Evolutionary conservation across 2,797 vertebrate species (phyloP).

Genomic region (Pteropus rufus): DNA sequence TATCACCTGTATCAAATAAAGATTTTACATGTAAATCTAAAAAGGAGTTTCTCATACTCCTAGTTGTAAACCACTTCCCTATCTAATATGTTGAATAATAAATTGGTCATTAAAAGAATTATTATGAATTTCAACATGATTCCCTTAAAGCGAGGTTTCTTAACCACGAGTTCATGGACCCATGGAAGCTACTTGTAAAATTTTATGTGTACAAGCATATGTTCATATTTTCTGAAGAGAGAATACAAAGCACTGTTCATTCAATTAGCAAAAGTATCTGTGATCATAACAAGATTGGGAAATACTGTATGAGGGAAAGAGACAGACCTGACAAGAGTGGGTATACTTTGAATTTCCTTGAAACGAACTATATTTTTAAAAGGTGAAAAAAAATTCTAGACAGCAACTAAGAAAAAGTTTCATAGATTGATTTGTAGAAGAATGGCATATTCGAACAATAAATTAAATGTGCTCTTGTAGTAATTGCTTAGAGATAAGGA

Average conservation of each 20-base stretch:
- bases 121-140: background rate
- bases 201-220: background rate
- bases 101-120: constrained; percentile 9
- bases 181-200: background rate
- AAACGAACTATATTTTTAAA: background rate
- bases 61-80: background rate
- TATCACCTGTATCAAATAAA: background rate
- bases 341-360: background rate
- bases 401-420: background rate
- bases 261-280: background rate
- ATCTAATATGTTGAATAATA: background rate
- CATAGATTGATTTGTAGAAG: background rate
- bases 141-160: background rate
- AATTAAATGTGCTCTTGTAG: background rate
- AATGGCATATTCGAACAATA: background rate
- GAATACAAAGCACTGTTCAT: background rate
- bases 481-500: constrained; percentile 1
- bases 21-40: background rate
- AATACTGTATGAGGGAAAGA: background rate
- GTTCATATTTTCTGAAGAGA: background rate
- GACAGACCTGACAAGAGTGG: background rate
- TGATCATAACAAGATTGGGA: background rate
- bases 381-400: background rate
- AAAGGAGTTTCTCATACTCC: background rate
- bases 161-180: background rate